These are phyloP conservation scores for Polymixis lichenea DNA, from an alignment of 2,888 invertebrate genomes.

Conservation along the genomic window DNA sequence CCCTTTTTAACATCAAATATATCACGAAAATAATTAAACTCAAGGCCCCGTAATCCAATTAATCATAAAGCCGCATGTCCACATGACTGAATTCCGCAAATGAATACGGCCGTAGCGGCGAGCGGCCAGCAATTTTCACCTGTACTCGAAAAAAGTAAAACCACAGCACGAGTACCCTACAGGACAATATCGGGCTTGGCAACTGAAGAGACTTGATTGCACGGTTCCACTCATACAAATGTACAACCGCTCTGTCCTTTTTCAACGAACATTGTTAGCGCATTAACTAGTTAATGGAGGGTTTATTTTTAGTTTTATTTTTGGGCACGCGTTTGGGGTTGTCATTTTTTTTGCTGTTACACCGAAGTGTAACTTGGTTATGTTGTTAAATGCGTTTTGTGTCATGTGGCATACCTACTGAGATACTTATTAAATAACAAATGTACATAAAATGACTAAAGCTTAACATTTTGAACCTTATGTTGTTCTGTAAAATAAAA, in stretches of 20 bases:
- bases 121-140: constrained; percentile 72
- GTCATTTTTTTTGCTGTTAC: constrained; percentile 62
- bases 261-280: constrained; percentile 84
- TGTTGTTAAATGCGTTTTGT: constrained; percentile 5
- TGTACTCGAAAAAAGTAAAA: constrained; percentile 67
- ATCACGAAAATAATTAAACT: constrained; percentile 41
- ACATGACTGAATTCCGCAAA: constrained; percentile 68
- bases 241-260: constrained; percentile 62
- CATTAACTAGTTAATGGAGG: constrained; percentile 87
- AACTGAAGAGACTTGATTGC: constrained; percentile 71
- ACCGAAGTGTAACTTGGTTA: constrained; percentile 62
- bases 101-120: constrained; percentile 67
- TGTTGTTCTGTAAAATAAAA: background rate
- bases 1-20: constrained; percentile 10
- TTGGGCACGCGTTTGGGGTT: constrained; percentile 76
- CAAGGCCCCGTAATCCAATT: constrained; percentile 45
- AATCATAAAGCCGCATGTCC: constrained; percentile 65
- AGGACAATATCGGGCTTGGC: constrained; percentile 72
- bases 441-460: no score
- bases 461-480: background rate
- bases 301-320: constrained; percentile 88
- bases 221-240: constrained; percentile 69
- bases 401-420: background rate
- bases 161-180: constrained; percentile 63
- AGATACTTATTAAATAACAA: no score